Evolutionary conservation across 2,888 invertebrate species (phyloP).

Genomic region (Pachymerium ferrugineum): DNA sequence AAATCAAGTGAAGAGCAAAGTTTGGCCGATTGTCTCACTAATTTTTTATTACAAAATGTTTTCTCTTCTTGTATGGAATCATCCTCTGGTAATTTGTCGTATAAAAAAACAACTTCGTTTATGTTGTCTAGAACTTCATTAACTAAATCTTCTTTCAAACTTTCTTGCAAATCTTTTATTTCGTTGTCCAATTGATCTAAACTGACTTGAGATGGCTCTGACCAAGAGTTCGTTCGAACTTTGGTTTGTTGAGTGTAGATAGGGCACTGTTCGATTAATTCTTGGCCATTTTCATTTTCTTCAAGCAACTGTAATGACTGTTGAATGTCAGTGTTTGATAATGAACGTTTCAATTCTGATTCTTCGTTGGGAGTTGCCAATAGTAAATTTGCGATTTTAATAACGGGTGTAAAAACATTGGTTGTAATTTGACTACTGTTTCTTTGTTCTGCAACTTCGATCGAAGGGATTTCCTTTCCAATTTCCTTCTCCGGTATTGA

Average conservation of each 20-base stretch:
- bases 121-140: slow-evolving; percentile 26
- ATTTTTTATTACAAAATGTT: background rate
- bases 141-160: slow-evolving; percentile 29
- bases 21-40: slow-evolving; percentile 2
- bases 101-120: background rate
- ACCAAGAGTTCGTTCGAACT: slow-evolving; percentile 31
- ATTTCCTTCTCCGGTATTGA: background rate
- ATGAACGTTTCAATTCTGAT: slow-evolving; percentile 27
- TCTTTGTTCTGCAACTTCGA: background rate
- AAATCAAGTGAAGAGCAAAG: slow-evolving; percentile 5
- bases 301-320: background rate
- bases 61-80: too few relatives aligned
- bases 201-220: slow-evolving; percentile 32
- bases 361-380: background rate
- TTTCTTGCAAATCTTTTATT: slow-evolving; percentile 30
- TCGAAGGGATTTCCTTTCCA: background rate
- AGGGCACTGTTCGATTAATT: background rate
- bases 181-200: slow-evolving; percentile 31
- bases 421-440: background rate
- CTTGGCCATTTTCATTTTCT: background rate
- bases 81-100: too few relatives aligned
- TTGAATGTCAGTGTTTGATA: slow-evolving; percentile 32
- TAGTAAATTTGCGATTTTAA: background rate
- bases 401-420: background rate
- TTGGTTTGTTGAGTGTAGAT: background rate